Percentiles rank a stretch among this genome's conserved stretches.
These are phyloP conservation scores for Schizopygopsis malacanthus DNA, from an alignment of 2,797 vertebrate genomes.

Conservation along the genomic window DNA sequence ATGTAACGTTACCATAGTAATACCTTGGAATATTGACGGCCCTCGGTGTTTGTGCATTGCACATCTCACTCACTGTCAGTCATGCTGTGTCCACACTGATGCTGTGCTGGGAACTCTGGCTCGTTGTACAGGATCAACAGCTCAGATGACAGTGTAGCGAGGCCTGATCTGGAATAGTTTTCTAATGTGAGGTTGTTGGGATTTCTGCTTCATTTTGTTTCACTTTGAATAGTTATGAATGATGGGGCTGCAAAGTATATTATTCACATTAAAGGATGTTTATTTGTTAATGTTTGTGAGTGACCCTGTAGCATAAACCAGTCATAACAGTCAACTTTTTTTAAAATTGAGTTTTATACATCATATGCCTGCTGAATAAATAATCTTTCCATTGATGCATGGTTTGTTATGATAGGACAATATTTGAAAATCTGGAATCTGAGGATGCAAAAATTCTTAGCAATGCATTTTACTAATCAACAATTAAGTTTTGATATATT, in stretches of 20 bases:
- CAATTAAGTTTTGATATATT: no score
- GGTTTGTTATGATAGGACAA: no score
- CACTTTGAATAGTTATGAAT: neutral
- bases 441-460: no score
- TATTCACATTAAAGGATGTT: neutral
- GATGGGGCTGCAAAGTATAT: neutral
- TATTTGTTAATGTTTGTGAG: neutral
- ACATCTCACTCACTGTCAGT: neutral
- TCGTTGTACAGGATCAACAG: neutral
- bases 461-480: no score
- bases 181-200: neutral
- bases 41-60: neutral
- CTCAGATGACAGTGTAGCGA: neutral
- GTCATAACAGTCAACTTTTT: no score
- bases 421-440: no score
- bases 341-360: no score
- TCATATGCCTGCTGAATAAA: no score
- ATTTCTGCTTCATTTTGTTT: neutral
- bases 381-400: no score
- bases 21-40: neutral
- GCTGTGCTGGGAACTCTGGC: neutral
- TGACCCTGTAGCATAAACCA: no score
- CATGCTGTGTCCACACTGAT: neutral
- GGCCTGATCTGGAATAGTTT: neutral
- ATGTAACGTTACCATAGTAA: neutral